A percentile compares a stretch with the other conserved stretches of the same genome.
Conservation (phyloP, 2,113 vertebrate species). For the Axis porcinus region DNA sequence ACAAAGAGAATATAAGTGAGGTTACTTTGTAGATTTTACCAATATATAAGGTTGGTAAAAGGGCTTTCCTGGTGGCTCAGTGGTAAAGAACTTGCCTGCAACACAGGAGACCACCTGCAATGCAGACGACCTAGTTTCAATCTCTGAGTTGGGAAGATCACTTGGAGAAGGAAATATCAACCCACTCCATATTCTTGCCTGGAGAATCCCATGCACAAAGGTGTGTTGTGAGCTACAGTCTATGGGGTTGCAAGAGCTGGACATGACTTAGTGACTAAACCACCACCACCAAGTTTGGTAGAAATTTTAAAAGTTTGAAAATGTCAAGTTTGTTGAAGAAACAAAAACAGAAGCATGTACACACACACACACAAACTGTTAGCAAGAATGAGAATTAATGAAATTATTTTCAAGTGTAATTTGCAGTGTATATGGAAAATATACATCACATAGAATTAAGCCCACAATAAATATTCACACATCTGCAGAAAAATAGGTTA, state of each 20-base stretch:
- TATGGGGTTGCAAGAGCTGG: neutral
- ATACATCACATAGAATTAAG: neutral
- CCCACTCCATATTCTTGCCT: neutral
- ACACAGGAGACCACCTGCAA: neutral
- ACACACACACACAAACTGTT: neutral
- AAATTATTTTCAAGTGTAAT: neutral
- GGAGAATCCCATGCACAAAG: neutral
- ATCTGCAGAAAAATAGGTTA: neutral
- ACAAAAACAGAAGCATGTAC: neutral
- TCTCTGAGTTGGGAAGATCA: neutral
- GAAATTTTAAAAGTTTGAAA: neutral
- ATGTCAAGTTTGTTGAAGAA: neutral
- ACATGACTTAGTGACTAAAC: neutral
- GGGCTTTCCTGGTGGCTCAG: neutral
- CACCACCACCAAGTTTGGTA: neutral
- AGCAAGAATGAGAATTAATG: neutral
- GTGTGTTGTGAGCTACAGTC: neutral
- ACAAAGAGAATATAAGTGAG: neutral
- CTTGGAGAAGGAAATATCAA: neutral
- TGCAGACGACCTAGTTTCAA: neutral
- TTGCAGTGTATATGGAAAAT: neutral
- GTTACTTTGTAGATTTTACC: neutral
- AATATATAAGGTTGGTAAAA: neutral
- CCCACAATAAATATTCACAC: neutral
- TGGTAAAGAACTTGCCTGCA: neutral